phyloP scores from a whole-genome alignment of 1,140 invertebrate genomes.

The Pseudomyrmex sp. region DNA sequence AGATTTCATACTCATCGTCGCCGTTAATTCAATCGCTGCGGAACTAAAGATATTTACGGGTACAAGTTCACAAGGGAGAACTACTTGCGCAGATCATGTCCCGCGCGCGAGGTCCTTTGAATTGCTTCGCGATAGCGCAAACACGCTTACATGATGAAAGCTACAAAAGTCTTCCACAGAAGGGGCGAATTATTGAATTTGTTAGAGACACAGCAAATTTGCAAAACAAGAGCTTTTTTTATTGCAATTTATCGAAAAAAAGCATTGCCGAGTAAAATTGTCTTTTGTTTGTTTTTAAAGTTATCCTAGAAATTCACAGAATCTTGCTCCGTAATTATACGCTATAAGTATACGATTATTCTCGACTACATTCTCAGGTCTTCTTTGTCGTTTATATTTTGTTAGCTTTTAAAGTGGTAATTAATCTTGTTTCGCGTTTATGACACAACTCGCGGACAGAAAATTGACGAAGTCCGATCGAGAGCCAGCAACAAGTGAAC shows the following conservation, averaged over 20 bases:
- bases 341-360: background rate
- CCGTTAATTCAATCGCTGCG: constrained; percentile 45
- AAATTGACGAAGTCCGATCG: background rate
- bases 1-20: constrained; percentile 42
- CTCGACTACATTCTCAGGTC: background rate
- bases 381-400: background rate
- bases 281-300: no score
- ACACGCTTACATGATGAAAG: no score
- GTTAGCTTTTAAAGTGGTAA: background rate
- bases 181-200: constrained; percentile 1
- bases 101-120: constrained; percentile 3
- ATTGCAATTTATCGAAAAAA: background rate
- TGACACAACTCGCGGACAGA: background rate
- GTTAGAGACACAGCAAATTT: constrained; percentile 25
- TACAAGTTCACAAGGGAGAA: constrained; percentile 9
- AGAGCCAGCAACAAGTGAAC: constrained; percentile 48
- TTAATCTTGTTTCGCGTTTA: background rate
- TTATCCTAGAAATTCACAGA: no score
- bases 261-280: background rate
- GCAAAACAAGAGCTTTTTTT: constrained; percentile 2
- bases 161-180: background rate
- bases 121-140: background rate
- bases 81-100: background rate
- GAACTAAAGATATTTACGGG: constrained; percentile 48
- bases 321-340: no score